Evolutionary conservation across 2,797 vertebrate genomes (phyloP).

Genomic region (Bovichtus diacanthus): DNA sequence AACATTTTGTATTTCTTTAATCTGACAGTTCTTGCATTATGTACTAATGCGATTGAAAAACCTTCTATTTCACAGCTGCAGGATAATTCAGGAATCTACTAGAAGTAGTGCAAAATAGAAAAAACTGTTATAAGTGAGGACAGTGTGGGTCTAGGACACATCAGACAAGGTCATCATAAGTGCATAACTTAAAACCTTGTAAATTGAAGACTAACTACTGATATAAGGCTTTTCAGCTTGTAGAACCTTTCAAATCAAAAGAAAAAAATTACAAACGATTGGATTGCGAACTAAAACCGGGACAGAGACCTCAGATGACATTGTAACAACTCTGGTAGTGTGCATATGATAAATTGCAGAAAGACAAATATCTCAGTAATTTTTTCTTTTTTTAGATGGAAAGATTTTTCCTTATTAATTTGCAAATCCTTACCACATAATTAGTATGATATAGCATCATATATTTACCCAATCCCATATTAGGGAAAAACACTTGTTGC

Average conservation of each 20-base stretch:
- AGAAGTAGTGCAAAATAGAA: conserved; percentile 24
- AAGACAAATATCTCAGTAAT: neutral
- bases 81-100: conserved; percentile 30
- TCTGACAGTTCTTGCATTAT: conserved; percentile 26
- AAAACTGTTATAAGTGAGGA: conserved; percentile 11
- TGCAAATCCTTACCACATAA: neutral
- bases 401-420: neutral
- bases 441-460: neutral
- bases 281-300: neutral
- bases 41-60: conserved; percentile 13
- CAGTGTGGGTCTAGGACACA: neutral
- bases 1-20: conserved; percentile 14
- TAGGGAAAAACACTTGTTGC: neutral
- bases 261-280: neutral
- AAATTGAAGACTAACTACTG: neutral
- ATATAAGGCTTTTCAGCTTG: neutral
- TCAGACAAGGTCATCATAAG: conserved; percentile 15
- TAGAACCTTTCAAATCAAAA: neutral
- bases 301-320: neutral
- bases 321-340: neutral
- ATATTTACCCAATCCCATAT: conserved; percentile 14
- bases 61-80: conserved; percentile 18
- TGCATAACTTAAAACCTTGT: neutral
- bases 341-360: neutral
- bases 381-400: too few relatives aligned